Evolutionary conservation across 2,113 vertebrate genomes (phyloP).

Genomic region (human (Homo sapiens)): GRCh38 chr11:93814501-93815000

Average conservation of each 20-base stretch:
- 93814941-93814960: not conserved
- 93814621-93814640: not conserved
- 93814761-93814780: not conserved
- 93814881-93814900: not conserved
- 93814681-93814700: not conserved
- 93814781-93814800: not conserved
- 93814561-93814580: not conserved
- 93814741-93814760: not conserved
- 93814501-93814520: not conserved
- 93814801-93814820: not conserved
- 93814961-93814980: not conserved
- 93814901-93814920: too few relatives aligned
- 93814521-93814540: not conserved
- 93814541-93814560: not conserved
- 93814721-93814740: constrained; percentile 31
- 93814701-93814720: not conserved
- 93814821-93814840: not conserved
- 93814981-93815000: not conserved
- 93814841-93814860: not conserved
- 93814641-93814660: not conserved
- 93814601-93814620: not conserved
- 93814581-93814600: not conserved
- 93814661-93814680: not conserved
- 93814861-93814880: not conserved
- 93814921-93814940: not conserved